Evolutionary conservation across 2,888 invertebrate species (phyloP).

Genomic region (Tuberolachnus salignus): DNA sequence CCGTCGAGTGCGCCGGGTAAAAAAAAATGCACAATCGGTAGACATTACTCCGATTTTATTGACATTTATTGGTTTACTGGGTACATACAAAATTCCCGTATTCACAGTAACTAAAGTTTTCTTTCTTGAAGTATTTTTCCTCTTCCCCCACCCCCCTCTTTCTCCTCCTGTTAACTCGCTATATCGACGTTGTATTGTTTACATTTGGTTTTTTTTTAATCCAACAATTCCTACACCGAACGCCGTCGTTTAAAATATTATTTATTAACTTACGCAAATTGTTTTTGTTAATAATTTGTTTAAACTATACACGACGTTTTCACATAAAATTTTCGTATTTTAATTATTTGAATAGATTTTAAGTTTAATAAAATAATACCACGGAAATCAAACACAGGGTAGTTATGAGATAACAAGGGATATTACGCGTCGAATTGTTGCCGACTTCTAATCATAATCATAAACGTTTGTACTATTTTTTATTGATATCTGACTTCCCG

Average conservation of each 20-base stretch:
- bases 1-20: not conserved
- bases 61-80: too few relatives aligned
- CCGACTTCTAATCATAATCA: too few relatives aligned
- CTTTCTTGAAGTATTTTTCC: not conserved
- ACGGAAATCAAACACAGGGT: too few relatives aligned
- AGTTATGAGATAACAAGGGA: too few relatives aligned
- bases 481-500: too few relatives aligned
- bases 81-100: not conserved
- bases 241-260: conserved; percentile 18
- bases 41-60: not conserved
- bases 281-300: conserved; percentile 22
- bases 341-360: too few relatives aligned
- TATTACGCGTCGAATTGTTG: too few relatives aligned
- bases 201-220: not conserved
- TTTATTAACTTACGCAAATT: conserved; percentile 15
- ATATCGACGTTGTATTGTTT: conserved; percentile 26
- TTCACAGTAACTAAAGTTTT: not conserved
- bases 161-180: not conserved
- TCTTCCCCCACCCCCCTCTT: too few relatives aligned
- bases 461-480: too few relatives aligned
- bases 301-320: conserved; percentile 1
- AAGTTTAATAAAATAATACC: too few relatives aligned
- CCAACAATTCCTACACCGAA: not conserved
- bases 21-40: not conserved
- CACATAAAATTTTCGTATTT: too few relatives aligned